Conservation (phyloP, 2,888 invertebrate species). For the Malacosoma neustria region DNA sequence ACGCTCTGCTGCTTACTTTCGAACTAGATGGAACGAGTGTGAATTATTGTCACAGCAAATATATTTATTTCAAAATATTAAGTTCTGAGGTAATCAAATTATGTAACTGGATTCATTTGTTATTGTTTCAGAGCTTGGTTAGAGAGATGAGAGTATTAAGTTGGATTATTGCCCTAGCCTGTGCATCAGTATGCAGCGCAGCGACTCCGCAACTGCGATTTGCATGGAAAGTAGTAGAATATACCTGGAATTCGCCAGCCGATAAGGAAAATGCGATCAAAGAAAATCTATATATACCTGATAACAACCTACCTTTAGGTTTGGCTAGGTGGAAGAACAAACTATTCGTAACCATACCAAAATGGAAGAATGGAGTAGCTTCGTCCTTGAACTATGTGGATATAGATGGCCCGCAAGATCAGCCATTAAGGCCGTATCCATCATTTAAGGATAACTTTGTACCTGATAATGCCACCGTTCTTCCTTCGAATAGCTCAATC, state of each 20-base stretch:
- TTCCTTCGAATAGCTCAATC: constrained; percentile 76
- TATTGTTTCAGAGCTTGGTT: constrained; percentile 22
- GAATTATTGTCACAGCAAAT: too few species aligned
- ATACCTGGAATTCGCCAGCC: constrained; percentile 77
- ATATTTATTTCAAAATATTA: too few species aligned
- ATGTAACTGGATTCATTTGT: too few species aligned
- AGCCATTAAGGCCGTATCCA: constrained; percentile 83
- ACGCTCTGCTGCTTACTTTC: too few species aligned
- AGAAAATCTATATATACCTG: constrained; percentile 75
- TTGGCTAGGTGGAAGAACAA: constrained; percentile 82
- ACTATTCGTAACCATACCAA: constrained; percentile 80
- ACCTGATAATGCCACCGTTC: constrained; percentile 57
- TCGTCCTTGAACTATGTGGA: constrained; percentile 81
- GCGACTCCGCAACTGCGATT: constrained; percentile 77
- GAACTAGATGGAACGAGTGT: too few species aligned
- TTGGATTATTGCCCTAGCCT: constrained; percentile 35
- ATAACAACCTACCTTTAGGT: constrained; percentile 81
- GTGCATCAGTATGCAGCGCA: constrained; percentile 38
- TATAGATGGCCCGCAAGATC: constrained; percentile 79
- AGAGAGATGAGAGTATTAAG: constrained; percentile 36
- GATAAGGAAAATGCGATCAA: constrained; percentile 76
- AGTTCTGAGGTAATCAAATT: too few species aligned
- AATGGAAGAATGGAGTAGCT: constrained; percentile 82
- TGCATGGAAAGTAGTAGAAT: constrained; percentile 81
- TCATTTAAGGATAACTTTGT: constrained; percentile 86